These are phyloP conservation scores for Pangasius mekongensis DNA, from an alignment of 2,797 vertebrate genomes.

Conservation along the genomic window DNA sequence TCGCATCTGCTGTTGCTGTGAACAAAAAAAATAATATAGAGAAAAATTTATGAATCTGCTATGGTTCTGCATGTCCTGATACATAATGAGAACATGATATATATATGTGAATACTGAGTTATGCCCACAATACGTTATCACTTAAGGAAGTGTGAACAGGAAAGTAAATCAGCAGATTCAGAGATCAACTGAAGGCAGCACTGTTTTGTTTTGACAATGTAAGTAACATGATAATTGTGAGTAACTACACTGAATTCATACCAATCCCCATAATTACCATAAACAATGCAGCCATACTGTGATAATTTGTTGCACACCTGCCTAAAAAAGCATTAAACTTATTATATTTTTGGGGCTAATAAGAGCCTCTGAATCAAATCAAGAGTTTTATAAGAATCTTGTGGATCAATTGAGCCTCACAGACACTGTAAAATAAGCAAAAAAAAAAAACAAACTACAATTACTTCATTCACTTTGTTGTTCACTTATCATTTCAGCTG, in stretches of 20 bases:
- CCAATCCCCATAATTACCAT: background rate
- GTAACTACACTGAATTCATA: background rate
- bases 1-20: conserved; percentile 86
- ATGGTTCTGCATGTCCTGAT: background rate
- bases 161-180: background rate
- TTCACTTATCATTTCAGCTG: background rate
- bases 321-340: background rate
- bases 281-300: background rate
- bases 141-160: background rate
- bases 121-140: background rate
- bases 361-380: background rate
- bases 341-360: background rate
- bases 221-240: background rate
- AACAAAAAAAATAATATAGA: background rate
- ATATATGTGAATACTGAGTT: background rate
- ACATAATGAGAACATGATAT: background rate
- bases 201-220: background rate
- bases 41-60: background rate
- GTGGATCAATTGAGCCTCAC: background rate
- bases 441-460: background rate
- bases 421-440: background rate
- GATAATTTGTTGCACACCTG: background rate
- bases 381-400: background rate
- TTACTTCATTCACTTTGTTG: background rate
- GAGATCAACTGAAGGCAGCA: background rate